Evolutionary conservation across 2,888 invertebrate species (phyloP), one percentile per base, ranked within the genome.

Genomic region (Halictus quadricinctus): DNA sequence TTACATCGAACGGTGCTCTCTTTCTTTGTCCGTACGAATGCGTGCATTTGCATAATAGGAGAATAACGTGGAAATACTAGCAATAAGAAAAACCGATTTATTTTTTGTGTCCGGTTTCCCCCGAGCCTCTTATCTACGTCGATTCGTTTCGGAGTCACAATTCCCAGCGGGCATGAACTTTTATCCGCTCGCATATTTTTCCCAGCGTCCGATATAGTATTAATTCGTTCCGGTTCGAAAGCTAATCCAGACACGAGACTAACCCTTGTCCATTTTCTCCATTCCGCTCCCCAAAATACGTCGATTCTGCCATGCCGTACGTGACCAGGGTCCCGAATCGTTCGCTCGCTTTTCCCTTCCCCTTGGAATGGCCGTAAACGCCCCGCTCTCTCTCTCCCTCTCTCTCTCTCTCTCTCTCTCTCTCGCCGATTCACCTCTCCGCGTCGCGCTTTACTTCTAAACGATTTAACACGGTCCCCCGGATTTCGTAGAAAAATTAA

Each of bases 151-250:
- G n/a, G 43, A 43, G 72, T 81, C 78, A 64, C 41, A 64, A 79
- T 73, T 46, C 81, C 43, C 73, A 69, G 12, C 13, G 54, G n/a
- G 12, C 58, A 76, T 54, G 54, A 21, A 46, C 36, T 15, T 29
- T 72, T 54, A 66, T 50, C 25, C 54, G 43, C 50, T 43, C 58
- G 79, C 64, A 75, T 75, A 76, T 83, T 84, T 87, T 85, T 74
- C 83, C 77, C 80, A 41, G 7, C 76, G 64, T 50, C 78, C 86
- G 85, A 84, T 88, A 83, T 88, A 88, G 79, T 80, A 89, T 89
- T 91, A 92, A 91, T 91, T 92, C 91, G 91, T 88, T 87, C 87
- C 88, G 85, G 86, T 87, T 82, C 86, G 83, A 85, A 90, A 90
- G 89, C 88, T 90, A 89, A 91, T 91, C 86, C 88, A 84, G 88